phyloP scores from a whole-genome alignment of 2,113 vertebrate species.

The Pachypanchax playfairii region DNA sequence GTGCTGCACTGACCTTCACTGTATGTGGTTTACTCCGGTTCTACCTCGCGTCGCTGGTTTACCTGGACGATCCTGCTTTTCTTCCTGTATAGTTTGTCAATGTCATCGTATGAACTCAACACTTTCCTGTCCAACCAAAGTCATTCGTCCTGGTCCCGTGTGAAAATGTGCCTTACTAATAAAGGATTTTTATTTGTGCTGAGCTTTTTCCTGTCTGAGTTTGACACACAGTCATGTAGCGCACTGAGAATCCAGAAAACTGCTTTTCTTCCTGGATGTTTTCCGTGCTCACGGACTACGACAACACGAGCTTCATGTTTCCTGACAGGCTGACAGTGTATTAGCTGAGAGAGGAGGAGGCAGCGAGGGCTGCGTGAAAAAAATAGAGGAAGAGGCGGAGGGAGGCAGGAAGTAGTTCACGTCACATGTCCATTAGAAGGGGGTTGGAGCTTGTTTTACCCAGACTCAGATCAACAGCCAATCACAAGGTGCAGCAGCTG shows the following conservation, averaged over 20 bases:
- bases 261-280: conserved; percentile 21
- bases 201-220: too few relatives aligned
- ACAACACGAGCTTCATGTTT: conserved; percentile 68
- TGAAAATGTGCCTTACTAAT: conserved; percentile 68
- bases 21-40: conserved; percentile 44
- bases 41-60: conserved; percentile 60
- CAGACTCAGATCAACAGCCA: conserved; percentile 56
- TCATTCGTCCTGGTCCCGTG: conserved; percentile 26
- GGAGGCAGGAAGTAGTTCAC: conserved; percentile 40
- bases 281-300: too few relatives aligned
- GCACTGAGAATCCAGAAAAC: conserved; percentile 17
- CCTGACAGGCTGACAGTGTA: conserved; percentile 65
- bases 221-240: too few relatives aligned
- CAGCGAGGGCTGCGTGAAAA: too few relatives aligned
- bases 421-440: conserved; percentile 62
- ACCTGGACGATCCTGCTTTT: conserved; percentile 45
- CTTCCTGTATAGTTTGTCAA: too few relatives aligned
- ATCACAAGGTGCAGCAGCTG: too few relatives aligned
- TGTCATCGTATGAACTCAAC: neutral
- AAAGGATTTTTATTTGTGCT: neutral
- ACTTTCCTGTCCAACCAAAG: conserved; percentile 39
- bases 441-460: conserved; percentile 59
- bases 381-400: conserved; percentile 45
- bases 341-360: conserved; percentile 57
- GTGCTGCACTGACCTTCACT: conserved; percentile 13